Conservation (phyloP, 2,113 vertebrate species). For the Prunella himalayana region DNA sequence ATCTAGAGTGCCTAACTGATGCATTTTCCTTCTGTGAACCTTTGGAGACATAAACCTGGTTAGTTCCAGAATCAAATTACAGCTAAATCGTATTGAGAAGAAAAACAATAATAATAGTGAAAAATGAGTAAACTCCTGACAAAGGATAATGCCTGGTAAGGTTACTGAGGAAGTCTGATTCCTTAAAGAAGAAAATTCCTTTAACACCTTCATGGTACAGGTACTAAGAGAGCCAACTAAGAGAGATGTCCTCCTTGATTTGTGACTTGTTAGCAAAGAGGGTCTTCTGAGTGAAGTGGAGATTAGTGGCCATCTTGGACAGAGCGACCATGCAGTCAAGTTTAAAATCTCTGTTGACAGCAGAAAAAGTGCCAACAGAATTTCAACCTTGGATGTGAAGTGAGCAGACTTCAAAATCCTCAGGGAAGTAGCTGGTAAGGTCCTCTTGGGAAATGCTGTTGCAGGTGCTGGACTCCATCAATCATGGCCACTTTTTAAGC, state of each 20-base stretch:
- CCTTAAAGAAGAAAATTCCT: neutral
- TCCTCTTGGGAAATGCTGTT: neutral
- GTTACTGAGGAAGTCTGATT: neutral
- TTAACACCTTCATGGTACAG: neutral
- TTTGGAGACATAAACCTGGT: neutral
- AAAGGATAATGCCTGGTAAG: neutral
- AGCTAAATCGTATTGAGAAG: neutral
- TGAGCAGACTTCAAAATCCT: neutral
- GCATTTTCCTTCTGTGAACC: neutral
- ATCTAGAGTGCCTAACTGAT: neutral
- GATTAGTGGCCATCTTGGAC: neutral
- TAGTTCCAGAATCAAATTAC: neutral
- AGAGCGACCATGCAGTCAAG: neutral
- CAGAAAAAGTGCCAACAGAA: neutral
- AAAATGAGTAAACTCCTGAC: neutral
- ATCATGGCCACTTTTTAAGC: neutral
- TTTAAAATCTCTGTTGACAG: neutral
- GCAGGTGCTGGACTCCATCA: neutral
- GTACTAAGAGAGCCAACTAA: neutral
- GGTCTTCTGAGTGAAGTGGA: neutral
- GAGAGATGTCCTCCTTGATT: neutral
- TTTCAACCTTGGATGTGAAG: neutral
- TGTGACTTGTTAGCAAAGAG: neutral
- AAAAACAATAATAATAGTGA: neutral
- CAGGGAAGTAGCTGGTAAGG: neutral